Base-by-base conservation (phyloP, 1,140 invertebrate genomes). In the Drosophila prosaltans region DNA sequence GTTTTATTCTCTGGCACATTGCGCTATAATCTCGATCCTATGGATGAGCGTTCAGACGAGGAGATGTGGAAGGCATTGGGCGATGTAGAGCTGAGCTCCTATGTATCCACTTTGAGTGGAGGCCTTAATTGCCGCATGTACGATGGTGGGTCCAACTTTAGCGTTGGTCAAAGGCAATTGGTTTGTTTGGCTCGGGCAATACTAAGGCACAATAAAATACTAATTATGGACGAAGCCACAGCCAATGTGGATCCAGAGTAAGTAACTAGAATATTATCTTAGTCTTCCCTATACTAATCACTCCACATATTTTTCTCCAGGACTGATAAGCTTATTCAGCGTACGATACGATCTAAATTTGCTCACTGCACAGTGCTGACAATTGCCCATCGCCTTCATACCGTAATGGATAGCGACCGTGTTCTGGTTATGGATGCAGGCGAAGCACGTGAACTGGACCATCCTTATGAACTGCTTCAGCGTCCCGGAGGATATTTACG, bases 1-100 rank as follows among this genome's bases (percentile, higher is more conserved):
- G 94, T 96, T 1, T 92, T 97, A 2, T 97, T 97, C 88, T 96
- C 95, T 30, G 96, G 96, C 3, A 95, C 94, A 0, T 80, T 97
- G 26, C 93, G 97, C 24, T 95, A 95, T 77, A 97, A 97, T 92
- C 92, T 97, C 45, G 97, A 97, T 92, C 97, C 97, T 1, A 95
- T 98, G 88, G 94, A 96, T 69, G 93, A 93, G 28, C 95, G 95
- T 74, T 93, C 92, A 21, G 97, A 98, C 85, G 94, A 94, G 91
- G 81, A 97, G 81, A 93, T 98, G 30, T 98, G 97, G 97, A 93
- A 94, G 76, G 97, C 96, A 0, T 93, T 98, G 21, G 96, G 97
- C 80, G 95, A 97, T 80, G 96, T 96, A 2, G 97, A 95, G 91
- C 75, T 96, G 2, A 96, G 95, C 72, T 94, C 95, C 8, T 93